Conservation (phyloP, 2,888 invertebrate species). For the Adelphocoris suturalis region DNA sequence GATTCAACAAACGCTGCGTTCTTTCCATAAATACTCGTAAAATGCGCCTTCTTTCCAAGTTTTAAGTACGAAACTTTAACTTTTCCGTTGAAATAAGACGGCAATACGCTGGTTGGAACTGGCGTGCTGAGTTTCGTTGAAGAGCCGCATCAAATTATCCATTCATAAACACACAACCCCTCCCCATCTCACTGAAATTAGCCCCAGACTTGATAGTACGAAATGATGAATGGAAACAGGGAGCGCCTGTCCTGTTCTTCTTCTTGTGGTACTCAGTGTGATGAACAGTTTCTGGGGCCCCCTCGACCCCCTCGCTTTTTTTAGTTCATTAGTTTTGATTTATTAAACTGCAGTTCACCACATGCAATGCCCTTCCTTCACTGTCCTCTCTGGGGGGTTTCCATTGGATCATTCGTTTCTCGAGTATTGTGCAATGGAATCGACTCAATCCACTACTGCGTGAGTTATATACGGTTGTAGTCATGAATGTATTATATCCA, state of each 20-base stretch:
- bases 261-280: constrained; percentile 26
- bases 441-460: neutral
- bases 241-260: constrained; percentile 16
- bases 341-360: constrained; percentile 61
- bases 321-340: constrained; percentile 60
- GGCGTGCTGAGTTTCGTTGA: neutral
- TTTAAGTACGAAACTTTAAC: too few species aligned
- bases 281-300: neutral
- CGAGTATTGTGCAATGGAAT: too few species aligned
- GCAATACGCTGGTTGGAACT: neutral
- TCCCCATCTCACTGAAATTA: neutral
- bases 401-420: neutral
- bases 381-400: neutral
- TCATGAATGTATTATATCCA: too few species aligned
- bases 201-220: constrained; percentile 2
- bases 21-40: neutral
- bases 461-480: too few species aligned
- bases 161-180: constrained; percentile 8
- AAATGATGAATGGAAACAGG: constrained; percentile 58
- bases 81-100: neutral
- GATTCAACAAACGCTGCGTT: neutral
- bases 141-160: constrained; percentile 24
- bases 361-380: neutral
- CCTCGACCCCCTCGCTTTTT: neutral
- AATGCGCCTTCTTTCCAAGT: neutral